A percentile compares a stretch with the other conserved stretches of the same genome.
phyloP scores from a whole-genome alignment of 1,140 invertebrate species.

The Dendrolimus kikuchii region DNA sequence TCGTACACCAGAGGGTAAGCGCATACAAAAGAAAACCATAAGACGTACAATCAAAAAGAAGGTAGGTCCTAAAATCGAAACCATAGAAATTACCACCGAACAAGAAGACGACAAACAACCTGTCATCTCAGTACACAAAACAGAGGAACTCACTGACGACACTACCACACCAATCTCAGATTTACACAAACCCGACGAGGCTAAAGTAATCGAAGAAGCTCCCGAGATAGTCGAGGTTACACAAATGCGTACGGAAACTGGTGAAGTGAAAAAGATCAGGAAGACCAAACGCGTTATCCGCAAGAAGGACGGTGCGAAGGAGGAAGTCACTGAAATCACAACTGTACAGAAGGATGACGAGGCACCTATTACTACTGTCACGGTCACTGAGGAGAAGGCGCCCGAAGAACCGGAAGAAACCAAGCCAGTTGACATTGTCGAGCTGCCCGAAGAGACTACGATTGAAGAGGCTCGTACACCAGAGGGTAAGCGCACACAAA shows the following conservation, averaged over 20 bases:
- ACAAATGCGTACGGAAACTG: conserved; percentile 13
- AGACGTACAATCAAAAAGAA: conserved; percentile 34
- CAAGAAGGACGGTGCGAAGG: conserved; percentile 17
- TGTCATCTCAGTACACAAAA: conserved; percentile 20
- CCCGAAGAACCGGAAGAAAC: conserved; percentile 1
- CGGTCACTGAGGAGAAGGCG: neutral
- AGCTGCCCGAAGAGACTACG: conserved; percentile 47
- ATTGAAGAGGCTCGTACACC: conserved; percentile 19
- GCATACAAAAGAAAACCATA: conserved; percentile 21
- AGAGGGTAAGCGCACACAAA: conserved; percentile 35
- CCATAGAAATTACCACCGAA: conserved; percentile 25
- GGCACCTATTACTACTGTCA: conserved; percentile 20
- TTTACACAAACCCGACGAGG: neutral
- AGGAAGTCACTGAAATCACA: neutral
- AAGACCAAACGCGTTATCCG: conserved; percentile 20
- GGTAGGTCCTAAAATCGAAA: conserved; percentile 27
- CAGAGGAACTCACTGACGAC: conserved; percentile 9
- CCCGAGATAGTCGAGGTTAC: conserved; percentile 31
- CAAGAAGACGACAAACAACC: conserved; percentile 16
- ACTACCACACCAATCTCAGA: conserved; percentile 2
- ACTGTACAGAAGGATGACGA: neutral
- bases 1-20: conserved; percentile 27
- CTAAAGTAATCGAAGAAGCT: conserved; percentile 35
- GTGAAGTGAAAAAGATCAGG: conserved; percentile 4
- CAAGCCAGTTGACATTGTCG: conserved; percentile 15